These are phyloP conservation scores for Indicator maculatus DNA, from an alignment of 2,113 vertebrate species.

Conservation along the genomic window DNA sequence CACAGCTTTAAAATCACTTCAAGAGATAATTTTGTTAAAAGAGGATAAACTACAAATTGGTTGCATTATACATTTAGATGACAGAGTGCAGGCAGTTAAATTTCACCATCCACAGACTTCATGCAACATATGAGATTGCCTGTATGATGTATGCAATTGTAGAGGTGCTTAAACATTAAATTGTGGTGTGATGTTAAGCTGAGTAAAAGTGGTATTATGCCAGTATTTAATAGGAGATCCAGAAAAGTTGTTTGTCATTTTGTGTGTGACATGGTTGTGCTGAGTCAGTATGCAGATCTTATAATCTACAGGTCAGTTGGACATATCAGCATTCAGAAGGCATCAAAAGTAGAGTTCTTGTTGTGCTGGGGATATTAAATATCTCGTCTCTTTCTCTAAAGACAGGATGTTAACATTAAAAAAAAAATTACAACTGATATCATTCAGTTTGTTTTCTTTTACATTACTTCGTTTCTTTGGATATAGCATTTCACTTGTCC, in stretches of 20 bases:
- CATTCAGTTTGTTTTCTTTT: not conserved
- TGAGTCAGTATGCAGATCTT: not conserved
- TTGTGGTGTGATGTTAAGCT: not conserved
- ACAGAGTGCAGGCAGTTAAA: not conserved
- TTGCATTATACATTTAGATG: not conserved
- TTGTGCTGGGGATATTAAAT: not conserved
- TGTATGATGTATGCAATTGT: not conserved
- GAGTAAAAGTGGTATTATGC: not conserved
- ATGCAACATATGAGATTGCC: not conserved
- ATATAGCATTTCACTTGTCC: not conserved
- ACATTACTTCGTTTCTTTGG: not conserved
- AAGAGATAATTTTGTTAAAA: not conserved
- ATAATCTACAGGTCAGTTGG: not conserved
- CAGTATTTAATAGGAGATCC: not conserved
- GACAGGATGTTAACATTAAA: not conserved
- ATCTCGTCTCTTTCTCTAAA: not conserved
- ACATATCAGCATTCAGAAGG: not conserved
- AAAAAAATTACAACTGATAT: not conserved
- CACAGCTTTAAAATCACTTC: not conserved
- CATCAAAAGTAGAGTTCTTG: not conserved
- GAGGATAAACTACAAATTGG: not conserved
- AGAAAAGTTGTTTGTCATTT: not conserved
- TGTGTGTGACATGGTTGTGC: not conserved
- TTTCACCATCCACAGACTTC: not conserved
- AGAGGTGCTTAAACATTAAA: not conserved